Conservation (phyloP, 2,888 invertebrate species). For the Sarcophaga subvicina region DNA sequence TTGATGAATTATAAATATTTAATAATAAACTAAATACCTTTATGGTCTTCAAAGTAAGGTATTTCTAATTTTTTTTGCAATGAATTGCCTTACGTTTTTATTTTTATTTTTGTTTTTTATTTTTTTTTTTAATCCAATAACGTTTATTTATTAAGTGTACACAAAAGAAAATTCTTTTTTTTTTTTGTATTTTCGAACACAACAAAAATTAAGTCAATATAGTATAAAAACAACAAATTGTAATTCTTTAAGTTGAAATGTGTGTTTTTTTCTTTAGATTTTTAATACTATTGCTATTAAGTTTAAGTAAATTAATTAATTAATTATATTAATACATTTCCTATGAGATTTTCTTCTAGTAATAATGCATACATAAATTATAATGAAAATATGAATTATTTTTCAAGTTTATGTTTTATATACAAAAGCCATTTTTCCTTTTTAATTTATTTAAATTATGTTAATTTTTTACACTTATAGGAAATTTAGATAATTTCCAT, state of each 20-base stretch:
- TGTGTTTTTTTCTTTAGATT: neutral
- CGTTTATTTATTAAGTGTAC: constrained; percentile 6
- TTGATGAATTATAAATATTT: neutral
- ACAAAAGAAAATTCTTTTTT: neutral
- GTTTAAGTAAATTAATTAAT: constrained; percentile 7
- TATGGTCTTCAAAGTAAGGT: constrained; percentile 30
- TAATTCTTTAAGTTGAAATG: neutral
- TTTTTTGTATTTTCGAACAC: neutral
- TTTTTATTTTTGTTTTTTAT: neutral
- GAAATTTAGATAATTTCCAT: neutral
- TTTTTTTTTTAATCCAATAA: neutral
- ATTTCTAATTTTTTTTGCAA: constrained; percentile 49
- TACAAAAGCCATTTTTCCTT: neutral
- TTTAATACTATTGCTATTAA: neutral
- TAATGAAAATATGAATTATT: neutral
- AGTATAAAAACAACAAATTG: constrained; percentile 15
- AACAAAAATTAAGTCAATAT: constrained; percentile 53
- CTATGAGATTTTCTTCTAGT: neutral
- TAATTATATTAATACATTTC: neutral
- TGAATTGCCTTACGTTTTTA: constrained; percentile 46
- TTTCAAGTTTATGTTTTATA: constrained; percentile 4
- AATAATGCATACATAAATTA: neutral
- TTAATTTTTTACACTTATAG: neutral
- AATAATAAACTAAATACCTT: constrained; percentile 1
- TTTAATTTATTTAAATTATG: neutral